Base-by-base conservation (phyloP, 2,888 invertebrate species). In the Eledona agricola region DNA sequence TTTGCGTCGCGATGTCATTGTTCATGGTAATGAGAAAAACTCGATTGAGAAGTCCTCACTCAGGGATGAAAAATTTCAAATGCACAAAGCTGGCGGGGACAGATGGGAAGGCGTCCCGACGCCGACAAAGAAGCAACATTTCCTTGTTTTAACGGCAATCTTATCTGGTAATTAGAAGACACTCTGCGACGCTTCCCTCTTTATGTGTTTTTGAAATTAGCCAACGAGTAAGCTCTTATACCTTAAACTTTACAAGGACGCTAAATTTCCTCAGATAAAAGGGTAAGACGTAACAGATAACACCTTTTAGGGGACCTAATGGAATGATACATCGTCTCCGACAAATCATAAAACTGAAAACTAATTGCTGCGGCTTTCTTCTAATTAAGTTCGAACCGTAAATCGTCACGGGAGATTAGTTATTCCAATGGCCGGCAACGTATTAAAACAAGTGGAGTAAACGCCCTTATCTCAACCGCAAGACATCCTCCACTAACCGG, bases 91-190 rank as follows among this genome's bases (percentile, higher is more conserved):
- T 40, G 29, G 32, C 50, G 60, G 42, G 51, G 60, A 55, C 49
- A 51, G 50, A 58, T 57, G 50, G 47, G 49, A 52, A 51, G 40
- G 53, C 35, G 46, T 32, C 29, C 15, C 57, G 60, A 60, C 60
- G 51, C 55, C 60, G 58, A 67, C 64, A 63, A 67, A 66, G 66
- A 63, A 59, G 63, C 56, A 54, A 51, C 62, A 63, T 56, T 60
- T 58, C 55, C 60, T 58, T 58, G 62, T 59, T 60, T 66, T 64
- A 64, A 63, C 64, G 62, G 55, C 64, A 62, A 65, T 66, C 67
- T 70, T 71, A 71, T 69, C 69, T 66, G 58, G 69, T 67, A 70
- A 71, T 71, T 70, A 71, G 66, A 62, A 59, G 61, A 63, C 63
- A 65, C 63, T 64, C 62, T 53, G 56, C 55, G 57, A 50, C 32